These are phyloP conservation scores for Eulithis prunata DNA, from an alignment of 2,888 invertebrate genomes.

Conservation along the genomic window DNA sequence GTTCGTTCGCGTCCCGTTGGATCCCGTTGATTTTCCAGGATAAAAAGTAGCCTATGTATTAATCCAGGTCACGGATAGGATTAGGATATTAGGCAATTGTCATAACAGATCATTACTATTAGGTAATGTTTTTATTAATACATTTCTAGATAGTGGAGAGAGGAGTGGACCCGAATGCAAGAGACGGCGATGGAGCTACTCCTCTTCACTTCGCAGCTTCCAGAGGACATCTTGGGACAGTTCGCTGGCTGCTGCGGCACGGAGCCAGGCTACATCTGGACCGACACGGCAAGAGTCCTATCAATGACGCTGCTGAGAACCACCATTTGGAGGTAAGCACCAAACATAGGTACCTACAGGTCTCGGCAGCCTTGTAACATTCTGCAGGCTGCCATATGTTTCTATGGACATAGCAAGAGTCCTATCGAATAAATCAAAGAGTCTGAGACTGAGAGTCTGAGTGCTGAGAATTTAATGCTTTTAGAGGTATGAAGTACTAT, in stretches of 20 bases:
- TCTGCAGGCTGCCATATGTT: too few species aligned
- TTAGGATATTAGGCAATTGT: too few species aligned
- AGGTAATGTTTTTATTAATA: neutral
- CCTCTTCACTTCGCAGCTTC: slow-evolving; percentile 95
- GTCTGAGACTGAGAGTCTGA: too few species aligned
- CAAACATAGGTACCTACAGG: neutral
- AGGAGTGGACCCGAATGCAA: slow-evolving; percentile 92
- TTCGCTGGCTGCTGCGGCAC: slow-evolving; percentile 92
- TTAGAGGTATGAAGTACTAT: slow-evolving; percentile 83
- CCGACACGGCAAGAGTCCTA: slow-evolving; percentile 94
- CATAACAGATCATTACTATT: too few species aligned
- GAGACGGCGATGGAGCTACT: slow-evolving; percentile 95
- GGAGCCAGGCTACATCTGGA: slow-evolving; percentile 92
- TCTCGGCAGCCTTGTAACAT: neutral
- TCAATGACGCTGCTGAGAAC: slow-evolving; percentile 96
- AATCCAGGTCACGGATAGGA: too few species aligned
- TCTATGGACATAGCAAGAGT: slow-evolving; percentile 85
- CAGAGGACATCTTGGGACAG: slow-evolving; percentile 91
- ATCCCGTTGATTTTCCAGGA: too few species aligned
- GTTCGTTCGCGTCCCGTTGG: too few species aligned
- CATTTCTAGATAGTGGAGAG: slow-evolving; percentile 89
- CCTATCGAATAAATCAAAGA: slow-evolving; percentile 89
- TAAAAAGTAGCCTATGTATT: too few species aligned
- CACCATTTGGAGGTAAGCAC: slow-evolving; percentile 91
- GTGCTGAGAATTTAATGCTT: slow-evolving; percentile 83